Conservation (phyloP, 92 coral and sea anemone genomes). For the Phenganax marumi region DNA sequence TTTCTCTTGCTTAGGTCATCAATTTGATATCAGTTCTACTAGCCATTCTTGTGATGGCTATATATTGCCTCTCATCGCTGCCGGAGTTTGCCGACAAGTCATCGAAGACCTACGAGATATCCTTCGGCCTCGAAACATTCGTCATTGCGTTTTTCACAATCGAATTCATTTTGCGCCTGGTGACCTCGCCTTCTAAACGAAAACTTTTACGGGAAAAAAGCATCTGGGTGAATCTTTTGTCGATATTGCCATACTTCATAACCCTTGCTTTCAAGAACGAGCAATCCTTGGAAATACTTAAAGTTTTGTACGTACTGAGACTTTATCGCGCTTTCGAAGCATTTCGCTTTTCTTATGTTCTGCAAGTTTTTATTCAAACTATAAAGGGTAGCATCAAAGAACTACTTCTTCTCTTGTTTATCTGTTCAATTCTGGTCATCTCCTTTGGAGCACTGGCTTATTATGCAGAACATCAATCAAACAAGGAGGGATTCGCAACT, state of each 20-base stretch:
- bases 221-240: conserved; percentile 87
- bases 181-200: conserved; percentile 70
- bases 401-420: conserved; percentile 72
- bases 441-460: conserved; percentile 87
- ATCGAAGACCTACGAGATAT: conserved; percentile 56
- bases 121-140: conserved; percentile 68
- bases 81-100: conserved; percentile 65
- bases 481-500: conserved; percentile 68
- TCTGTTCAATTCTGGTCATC: conserved; percentile 83
- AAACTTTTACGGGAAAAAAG: conserved; percentile 60
- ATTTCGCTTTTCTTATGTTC: conserved; percentile 77
- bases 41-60: conserved; percentile 72
- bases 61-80: conserved; percentile 81
- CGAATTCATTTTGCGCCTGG: conserved; percentile 71
- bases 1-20: conserved; percentile 56
- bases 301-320: conserved; percentile 78
- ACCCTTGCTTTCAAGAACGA: conserved; percentile 56
- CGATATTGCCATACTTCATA: conserved; percentile 71
- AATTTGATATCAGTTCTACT: conserved; percentile 69
- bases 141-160: conserved; percentile 78
- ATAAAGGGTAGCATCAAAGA: conserved; percentile 88
- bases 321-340: conserved; percentile 81
- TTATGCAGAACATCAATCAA: conserved; percentile 76
- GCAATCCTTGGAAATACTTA: conserved; percentile 75
- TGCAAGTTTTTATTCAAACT: conserved; percentile 91